Percentiles rank a stretch among this genome's conserved stretches.
phyloP scores from a whole-genome alignment of 1,140 invertebrate species.

The Eueides isabella region DNA sequence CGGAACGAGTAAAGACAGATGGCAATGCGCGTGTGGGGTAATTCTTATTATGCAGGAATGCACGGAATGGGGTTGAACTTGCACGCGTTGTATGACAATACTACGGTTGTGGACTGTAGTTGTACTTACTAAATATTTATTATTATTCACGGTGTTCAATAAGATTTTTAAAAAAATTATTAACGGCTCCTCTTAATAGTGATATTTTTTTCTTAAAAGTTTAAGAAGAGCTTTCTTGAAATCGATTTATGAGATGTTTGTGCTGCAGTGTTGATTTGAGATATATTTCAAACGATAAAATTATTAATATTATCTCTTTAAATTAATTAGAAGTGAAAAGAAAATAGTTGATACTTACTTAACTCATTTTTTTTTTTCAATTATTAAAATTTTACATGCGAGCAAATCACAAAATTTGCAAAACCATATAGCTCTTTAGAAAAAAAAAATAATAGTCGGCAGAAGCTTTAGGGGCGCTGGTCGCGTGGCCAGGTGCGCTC shows the following conservation, averaged over 20 bases:
- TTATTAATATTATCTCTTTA: background rate
- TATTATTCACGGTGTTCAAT: background rate
- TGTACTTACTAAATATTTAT: background rate
- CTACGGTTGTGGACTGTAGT: background rate
- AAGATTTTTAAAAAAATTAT: conserved; percentile 1
- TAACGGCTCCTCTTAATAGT: background rate
- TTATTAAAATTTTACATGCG: background rate
- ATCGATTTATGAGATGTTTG: background rate
- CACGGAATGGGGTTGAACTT: conserved; percentile 31
- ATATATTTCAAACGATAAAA: background rate
- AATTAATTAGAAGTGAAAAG: background rate
- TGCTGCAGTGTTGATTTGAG: background rate
- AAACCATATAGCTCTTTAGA: conserved; percentile 37
- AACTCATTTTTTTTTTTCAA: background rate
- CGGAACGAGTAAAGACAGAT: conserved; percentile 55
- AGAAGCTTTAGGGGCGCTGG: conserved; percentile 53
- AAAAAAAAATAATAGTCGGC: conserved; percentile 55
- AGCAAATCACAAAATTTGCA: conserved; percentile 22
- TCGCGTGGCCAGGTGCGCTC: conserved; percentile 72
- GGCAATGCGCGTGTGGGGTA: conserved; percentile 46
- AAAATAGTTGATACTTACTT: background rate
- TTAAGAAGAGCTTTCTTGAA: background rate
- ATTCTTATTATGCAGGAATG: conserved; percentile 48
- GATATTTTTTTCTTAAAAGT: background rate
- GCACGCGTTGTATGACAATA: conserved; percentile 19